Evolutionary conservation across 2,888 invertebrate genomes (phyloP).

Genomic region (Epiblema foenella): DNA sequence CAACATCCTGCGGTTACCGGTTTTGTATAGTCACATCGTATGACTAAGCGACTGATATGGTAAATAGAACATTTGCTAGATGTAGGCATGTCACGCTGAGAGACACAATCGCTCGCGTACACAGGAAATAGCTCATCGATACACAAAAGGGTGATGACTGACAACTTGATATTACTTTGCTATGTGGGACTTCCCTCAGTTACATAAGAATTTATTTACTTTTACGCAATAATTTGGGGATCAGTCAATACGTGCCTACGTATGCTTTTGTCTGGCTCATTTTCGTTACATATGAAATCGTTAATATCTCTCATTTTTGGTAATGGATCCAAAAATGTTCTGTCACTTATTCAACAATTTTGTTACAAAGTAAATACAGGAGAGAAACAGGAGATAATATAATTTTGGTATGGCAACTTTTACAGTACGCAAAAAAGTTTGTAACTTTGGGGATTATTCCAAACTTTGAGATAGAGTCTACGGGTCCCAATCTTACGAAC

Average conservation of each 20-base stretch:
- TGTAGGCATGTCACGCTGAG: too few species aligned
- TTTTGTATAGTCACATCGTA: too few species aligned
- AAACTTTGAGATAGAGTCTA: slow-evolving; percentile 28
- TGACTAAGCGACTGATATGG: too few species aligned
- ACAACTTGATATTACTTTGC: background rate
- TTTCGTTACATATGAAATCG: background rate
- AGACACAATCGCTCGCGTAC: background rate
- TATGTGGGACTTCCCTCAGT: background rate
- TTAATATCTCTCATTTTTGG: background rate
- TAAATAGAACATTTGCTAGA: too few species aligned
- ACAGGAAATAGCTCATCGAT: slow-evolving; percentile 2
- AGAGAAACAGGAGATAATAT: slow-evolving; percentile 20
- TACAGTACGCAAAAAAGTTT: slow-evolving; percentile 20
- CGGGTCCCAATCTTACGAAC: slow-evolving; percentile 16
- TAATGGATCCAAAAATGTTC: background rate
- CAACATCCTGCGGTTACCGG: too few species aligned
- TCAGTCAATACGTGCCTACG: background rate
- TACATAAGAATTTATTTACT: background rate
- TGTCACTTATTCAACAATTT: background rate
- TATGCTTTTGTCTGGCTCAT: background rate
- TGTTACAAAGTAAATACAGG: slow-evolving; percentile 16
- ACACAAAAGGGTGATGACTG: slow-evolving; percentile 8
- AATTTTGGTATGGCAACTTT: slow-evolving; percentile 11
- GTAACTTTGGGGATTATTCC: slow-evolving; percentile 29
- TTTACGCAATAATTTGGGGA: background rate